These are phyloP conservation scores for Rhogogaster chlorosoma DNA, from an alignment of 2,888 invertebrate genomes.

Conservation along the genomic window DNA sequence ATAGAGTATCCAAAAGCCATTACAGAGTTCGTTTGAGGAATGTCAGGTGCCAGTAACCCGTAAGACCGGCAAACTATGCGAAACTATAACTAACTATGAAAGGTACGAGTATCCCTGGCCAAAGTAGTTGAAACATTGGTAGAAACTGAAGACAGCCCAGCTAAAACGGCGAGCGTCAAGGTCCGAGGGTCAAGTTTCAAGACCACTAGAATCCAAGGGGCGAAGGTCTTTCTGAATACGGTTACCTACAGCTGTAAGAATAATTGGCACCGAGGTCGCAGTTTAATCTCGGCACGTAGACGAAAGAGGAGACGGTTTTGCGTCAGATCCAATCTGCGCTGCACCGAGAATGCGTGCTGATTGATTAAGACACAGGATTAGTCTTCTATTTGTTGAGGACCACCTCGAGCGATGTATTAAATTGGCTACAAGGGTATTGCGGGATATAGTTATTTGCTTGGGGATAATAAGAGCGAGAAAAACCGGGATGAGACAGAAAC, in stretches of 20 bases:
- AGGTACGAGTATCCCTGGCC: background rate
- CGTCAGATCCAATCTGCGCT: constrained; percentile 1
- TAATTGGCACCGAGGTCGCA: constrained; percentile 3
- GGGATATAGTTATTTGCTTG: background rate
- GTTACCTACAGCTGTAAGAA: background rate
- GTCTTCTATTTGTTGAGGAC: constrained; percentile 14
- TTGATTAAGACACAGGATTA: constrained; percentile 29
- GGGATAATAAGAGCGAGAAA: background rate
- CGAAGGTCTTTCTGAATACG: background rate
- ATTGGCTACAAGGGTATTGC: background rate
- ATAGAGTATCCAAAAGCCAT: background rate
- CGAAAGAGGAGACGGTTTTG: background rate
- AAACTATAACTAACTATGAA: constrained; percentile 9
- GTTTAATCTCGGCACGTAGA: constrained; percentile 1
- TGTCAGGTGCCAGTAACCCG: background rate
- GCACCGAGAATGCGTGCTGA: constrained; percentile 24
- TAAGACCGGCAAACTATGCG: background rate
- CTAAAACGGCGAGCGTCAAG: background rate
- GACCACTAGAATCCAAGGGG: background rate
- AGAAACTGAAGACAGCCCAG: background rate
- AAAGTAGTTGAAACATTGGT: background rate
- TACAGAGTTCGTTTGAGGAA: constrained; percentile 2
- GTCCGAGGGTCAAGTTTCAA: background rate
- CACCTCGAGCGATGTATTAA: constrained; percentile 16
- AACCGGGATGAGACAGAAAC: background rate